Conservation (phyloP, 2,888 invertebrate species). For the Dasysyrphus tricinctus region DNA sequence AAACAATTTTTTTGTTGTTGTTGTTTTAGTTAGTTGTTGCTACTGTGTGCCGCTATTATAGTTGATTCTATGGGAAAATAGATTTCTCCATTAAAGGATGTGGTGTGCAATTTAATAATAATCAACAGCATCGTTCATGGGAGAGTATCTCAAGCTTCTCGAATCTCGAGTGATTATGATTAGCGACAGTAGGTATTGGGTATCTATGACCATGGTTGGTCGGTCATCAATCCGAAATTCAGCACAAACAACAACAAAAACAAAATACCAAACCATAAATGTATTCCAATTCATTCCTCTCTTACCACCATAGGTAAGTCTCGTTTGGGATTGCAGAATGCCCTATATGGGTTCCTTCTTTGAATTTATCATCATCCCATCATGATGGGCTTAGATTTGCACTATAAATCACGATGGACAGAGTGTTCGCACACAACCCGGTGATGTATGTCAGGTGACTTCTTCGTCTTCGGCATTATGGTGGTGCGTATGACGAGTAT, state of each 20-base stretch:
- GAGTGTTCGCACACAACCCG: constrained; percentile 50
- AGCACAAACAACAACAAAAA: constrained; percentile 36
- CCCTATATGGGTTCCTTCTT: constrained; percentile 61
- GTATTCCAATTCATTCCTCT: constrained; percentile 35
- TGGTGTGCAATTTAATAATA: constrained; percentile 57
- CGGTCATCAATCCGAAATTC: constrained; percentile 67
- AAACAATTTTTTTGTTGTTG: constrained; percentile 43
- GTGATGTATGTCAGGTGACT: constrained; percentile 68
- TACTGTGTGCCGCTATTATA: constrained; percentile 35
- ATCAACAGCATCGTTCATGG: constrained; percentile 63
- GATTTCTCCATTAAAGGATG: constrained; percentile 71
- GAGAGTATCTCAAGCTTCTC: constrained; percentile 47
- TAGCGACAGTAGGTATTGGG: constrained; percentile 55
- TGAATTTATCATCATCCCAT: constrained; percentile 53
- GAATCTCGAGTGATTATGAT: constrained; percentile 68
- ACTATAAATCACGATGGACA: constrained; percentile 62
- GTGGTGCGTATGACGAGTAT: constrained; percentile 23
- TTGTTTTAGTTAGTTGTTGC: not conserved
- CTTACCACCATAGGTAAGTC: constrained; percentile 12
- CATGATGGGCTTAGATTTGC: constrained; percentile 47
- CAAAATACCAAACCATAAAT: constrained; percentile 57
- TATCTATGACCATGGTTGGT: constrained; percentile 64
- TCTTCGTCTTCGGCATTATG: constrained; percentile 53
- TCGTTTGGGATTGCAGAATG: constrained; percentile 36
- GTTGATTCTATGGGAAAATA: constrained; percentile 75